Evolutionary conservation across 2,888 invertebrate species (phyloP).

Genomic region (Trilocha varians): DNA sequence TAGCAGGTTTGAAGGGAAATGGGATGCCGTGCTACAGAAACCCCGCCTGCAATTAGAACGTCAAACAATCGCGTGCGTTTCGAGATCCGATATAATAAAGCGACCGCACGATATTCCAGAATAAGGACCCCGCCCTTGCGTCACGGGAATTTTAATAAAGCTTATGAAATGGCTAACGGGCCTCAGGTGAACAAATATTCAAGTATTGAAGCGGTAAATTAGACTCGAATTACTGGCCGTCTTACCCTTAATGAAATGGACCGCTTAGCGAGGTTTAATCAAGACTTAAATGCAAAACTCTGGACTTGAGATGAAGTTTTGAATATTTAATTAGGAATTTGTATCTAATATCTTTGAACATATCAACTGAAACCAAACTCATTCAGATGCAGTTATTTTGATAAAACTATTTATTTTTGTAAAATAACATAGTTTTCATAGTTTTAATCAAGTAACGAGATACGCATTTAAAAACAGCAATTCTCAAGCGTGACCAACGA

Average conservation of each 20-base stretch:
- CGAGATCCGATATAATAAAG: constrained; percentile 52
- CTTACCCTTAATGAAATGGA: constrained; percentile 14
- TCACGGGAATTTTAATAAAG: constrained; percentile 34
- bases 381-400: no score
- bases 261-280: constrained; percentile 10
- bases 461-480: background rate
- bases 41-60: constrained; percentile 44
- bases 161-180: constrained; percentile 22
- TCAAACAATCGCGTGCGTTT: constrained; percentile 51
- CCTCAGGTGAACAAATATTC: constrained; percentile 20
- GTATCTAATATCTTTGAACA: no score
- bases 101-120: constrained; percentile 38
- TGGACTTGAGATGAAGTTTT: no score
- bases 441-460: constrained; percentile 3
- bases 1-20: constrained; percentile 8
- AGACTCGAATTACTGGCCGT: constrained; percentile 18
- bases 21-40: constrained; percentile 31
- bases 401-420: no score
- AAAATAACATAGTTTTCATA: no score
- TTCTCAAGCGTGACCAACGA: constrained; percentile 9
- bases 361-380: no score
- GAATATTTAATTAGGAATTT: no score
- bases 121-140: constrained; percentile 27
- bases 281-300: constrained; percentile 6
- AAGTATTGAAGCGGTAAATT: constrained; percentile 21